Evolutionary conservation across 2,797 vertebrate genomes (phyloP).

Genomic region (Clarias pachynema): DNA sequence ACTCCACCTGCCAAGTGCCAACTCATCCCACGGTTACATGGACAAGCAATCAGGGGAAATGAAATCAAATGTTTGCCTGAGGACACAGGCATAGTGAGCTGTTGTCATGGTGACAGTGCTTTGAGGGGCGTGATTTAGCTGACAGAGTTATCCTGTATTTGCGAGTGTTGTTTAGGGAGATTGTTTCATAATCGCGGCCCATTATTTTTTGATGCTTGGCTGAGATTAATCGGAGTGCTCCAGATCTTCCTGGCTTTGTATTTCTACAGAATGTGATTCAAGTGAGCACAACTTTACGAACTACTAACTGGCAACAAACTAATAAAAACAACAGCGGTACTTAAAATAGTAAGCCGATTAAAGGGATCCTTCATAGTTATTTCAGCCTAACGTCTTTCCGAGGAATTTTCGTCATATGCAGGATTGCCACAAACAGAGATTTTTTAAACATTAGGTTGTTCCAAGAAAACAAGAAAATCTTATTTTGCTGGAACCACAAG

Average conservation of each 20-base stretch:
- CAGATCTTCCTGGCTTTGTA: constrained; percentile 16
- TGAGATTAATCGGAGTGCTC: constrained; percentile 21
- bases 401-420: not conserved
- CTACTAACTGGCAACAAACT: constrained; percentile 6
- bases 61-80: constrained; percentile 55
- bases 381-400: not conserved
- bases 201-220: constrained; percentile 35
- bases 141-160: constrained; percentile 45
- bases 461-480: not conserved
- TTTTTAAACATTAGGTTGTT: not conserved
- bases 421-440: not conserved
- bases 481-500: not conserved
- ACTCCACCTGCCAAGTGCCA: constrained; percentile 56
- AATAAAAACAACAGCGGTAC: not conserved
- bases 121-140: constrained; percentile 44
- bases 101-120: constrained; percentile 65
- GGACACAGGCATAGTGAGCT: constrained; percentile 47
- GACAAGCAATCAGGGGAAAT: constrained; percentile 51
- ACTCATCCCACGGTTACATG: constrained; percentile 53
- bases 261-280: constrained; percentile 25
- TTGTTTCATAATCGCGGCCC: constrained; percentile 46
- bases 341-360: constrained; percentile 10
- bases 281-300: not conserved
- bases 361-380: not conserved
- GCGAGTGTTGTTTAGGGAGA: constrained; percentile 48